Conservation (phyloP, 2,113 vertebrate genomes). For the Nothocercus nigrocapillus region DNA sequence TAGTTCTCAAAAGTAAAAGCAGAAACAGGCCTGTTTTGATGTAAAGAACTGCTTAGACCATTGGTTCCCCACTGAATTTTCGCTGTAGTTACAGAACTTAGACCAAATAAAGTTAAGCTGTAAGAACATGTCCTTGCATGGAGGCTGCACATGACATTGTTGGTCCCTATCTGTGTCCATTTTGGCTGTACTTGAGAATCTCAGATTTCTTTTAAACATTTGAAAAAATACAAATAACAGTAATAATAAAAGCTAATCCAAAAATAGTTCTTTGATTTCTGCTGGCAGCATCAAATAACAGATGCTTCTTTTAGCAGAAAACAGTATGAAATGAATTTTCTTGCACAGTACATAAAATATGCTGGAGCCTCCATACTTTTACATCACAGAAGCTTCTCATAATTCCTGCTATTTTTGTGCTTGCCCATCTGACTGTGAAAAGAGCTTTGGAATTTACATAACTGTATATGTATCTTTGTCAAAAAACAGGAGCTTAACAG, state of each 20-base stretch:
- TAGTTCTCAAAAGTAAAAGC: not conserved
- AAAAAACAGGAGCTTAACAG: not conserved
- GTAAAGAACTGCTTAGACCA: not conserved
- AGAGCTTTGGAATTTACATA: not conserved
- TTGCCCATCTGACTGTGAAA: not conserved
- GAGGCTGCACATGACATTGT: not conserved
- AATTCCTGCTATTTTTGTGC: not conserved
- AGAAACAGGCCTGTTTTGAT: not conserved
- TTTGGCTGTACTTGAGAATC: not conserved
- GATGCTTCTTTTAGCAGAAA: not conserved
- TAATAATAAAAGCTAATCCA: not conserved
- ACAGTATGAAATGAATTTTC: not conserved
- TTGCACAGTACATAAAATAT: not conserved
- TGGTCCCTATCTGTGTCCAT: not conserved
- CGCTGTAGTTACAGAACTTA: not conserved
- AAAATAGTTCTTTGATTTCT: not conserved
- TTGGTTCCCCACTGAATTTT: not conserved
- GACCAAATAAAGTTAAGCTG: not conserved
- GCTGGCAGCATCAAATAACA: not conserved
- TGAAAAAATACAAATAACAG: not conserved
- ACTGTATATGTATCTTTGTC: not conserved
- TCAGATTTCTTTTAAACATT: not conserved
- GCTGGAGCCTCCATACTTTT: not conserved
- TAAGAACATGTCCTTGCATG: not conserved
- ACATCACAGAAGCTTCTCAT: not conserved